Evolutionary conservation across 2,797 vertebrate species (phyloP).

Genomic region (Lepilemur septentrionalis): DNA sequence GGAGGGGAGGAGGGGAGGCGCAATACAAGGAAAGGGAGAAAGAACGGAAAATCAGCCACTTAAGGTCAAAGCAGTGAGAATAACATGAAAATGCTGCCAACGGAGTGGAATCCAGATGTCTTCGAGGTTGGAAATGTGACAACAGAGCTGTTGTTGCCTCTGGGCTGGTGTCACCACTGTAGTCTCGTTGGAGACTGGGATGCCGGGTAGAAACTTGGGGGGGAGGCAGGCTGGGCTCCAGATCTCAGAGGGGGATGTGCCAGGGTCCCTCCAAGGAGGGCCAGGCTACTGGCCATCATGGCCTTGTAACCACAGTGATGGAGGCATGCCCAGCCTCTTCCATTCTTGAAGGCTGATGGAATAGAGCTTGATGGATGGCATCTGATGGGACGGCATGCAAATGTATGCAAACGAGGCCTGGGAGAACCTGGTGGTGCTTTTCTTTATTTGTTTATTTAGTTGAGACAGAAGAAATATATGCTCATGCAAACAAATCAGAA

Average conservation of each 20-base stretch:
- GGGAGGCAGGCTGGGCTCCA: background rate
- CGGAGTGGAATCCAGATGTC: rapidly evolving
- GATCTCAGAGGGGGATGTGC: background rate
- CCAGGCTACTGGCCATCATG: rapidly evolving
- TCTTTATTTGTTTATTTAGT: conserved; percentile 66
- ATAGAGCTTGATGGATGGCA: conserved; percentile 10
- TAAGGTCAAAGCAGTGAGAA: conserved; percentile 61
- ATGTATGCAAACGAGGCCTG: conserved; percentile 62
- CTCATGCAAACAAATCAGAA: conserved; percentile 47
- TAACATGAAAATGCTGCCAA: conserved; percentile 38
- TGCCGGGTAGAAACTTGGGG: background rate
- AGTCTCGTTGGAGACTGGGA: background rate
- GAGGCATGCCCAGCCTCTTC: background rate
- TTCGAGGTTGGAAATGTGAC: conserved; percentile 41
- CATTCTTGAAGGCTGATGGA: background rate
- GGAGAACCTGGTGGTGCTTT: background rate
- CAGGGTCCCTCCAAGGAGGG: background rate
- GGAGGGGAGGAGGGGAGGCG: background rate
- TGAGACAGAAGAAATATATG: conserved; percentile 57
- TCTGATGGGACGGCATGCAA: conserved; percentile 29
- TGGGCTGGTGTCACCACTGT: background rate
- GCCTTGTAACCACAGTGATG: background rate
- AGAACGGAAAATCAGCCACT: conserved; percentile 3
- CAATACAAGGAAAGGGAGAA: background rate
- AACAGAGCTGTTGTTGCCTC: background rate